Evolutionary conservation across 2,113 vertebrate genomes (phyloP).

Genomic region (Chelonoidis abingdonii): DNA sequence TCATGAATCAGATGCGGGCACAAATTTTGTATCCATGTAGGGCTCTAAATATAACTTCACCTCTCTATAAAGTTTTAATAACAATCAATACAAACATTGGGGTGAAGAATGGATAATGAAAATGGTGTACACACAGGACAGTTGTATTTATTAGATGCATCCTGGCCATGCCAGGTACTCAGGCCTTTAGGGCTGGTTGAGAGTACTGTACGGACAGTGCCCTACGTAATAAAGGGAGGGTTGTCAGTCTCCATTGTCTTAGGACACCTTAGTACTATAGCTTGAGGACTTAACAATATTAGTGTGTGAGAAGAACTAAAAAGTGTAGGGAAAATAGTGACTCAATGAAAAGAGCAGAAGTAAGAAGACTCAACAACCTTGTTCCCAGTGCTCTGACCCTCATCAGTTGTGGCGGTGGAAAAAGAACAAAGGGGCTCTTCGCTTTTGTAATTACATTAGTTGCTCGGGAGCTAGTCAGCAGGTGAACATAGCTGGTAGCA

Average conservation of each 20-base stretch:
- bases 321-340: not conserved
- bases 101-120: not conserved
- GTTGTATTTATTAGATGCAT: not conserved
- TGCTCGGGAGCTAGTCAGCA: not conserved
- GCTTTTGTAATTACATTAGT: not conserved
- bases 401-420: not conserved
- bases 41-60: not conserved
- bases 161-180: not conserved
- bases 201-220: not conserved
- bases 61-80: not conserved
- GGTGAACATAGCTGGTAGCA: not conserved
- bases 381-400: not conserved
- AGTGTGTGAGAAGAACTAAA: not conserved
- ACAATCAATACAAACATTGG: not conserved
- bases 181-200: not conserved
- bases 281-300: not conserved
- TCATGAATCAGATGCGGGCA: not conserved
- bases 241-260: not conserved
- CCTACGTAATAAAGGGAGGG: not conserved
- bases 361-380: not conserved
- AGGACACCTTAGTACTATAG: not conserved
- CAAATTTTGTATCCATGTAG: not conserved
- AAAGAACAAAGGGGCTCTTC: not conserved
- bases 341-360: not conserved
- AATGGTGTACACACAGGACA: no score